Evolutionary conservation across 2,113 vertebrate genomes (phyloP).

Genomic region (Notothenia coriiceps): DNA sequence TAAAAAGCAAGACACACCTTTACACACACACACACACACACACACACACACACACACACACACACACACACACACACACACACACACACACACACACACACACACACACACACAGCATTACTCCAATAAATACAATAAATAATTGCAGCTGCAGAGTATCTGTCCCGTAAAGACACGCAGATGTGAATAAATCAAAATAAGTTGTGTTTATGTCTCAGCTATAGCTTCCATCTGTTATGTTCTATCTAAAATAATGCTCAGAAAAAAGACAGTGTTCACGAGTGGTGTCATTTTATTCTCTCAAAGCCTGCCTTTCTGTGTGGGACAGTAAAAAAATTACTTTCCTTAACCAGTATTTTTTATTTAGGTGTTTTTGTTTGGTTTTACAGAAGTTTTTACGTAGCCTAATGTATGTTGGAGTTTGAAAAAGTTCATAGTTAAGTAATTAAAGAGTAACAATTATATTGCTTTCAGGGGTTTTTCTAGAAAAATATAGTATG

Average conservation of each 20-base stretch:
- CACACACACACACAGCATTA: constrained; percentile 22
- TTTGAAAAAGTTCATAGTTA: not conserved
- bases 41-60: fast-evolving
- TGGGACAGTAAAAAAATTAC: not conserved
- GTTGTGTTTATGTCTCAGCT: not conserved
- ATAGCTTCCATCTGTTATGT: not conserved
- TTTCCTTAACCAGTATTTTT: not conserved
- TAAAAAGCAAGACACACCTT: constrained; percentile 1
- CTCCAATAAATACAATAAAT: constrained; percentile 45
- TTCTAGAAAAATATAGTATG: no score
- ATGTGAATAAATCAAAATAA: constrained; percentile 34
- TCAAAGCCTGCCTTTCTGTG: not conserved
- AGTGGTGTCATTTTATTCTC: not conserved
- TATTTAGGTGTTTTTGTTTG: not conserved
- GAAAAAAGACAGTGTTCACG: not conserved
- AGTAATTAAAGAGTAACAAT: not conserved
- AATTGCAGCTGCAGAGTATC: constrained; percentile 43
- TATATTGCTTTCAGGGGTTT: no score
- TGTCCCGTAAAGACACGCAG: constrained; percentile 33
- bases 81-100: fast-evolving
- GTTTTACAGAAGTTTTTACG: not conserved
- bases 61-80: fast-evolving
- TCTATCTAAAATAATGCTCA: not conserved
- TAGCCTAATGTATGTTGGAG: not conserved
- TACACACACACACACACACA: not conserved